Evolutionary conservation across 2,888 invertebrate genomes (phyloP).

Genomic region (Macrosiphum euphorbiae): DNA sequence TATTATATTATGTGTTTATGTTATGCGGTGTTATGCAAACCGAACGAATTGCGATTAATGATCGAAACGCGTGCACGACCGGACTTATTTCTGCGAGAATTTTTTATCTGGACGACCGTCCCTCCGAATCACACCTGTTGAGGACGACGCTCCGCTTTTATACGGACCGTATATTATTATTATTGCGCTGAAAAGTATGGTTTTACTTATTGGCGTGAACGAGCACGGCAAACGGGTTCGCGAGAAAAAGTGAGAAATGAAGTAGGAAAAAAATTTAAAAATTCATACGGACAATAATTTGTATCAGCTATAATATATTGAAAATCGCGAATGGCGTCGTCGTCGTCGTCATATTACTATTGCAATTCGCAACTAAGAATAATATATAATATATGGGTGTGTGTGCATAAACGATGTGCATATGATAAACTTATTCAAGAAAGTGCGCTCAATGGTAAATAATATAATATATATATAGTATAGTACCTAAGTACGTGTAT

Average conservation of each 20-base stretch:
- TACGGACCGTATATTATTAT: not conserved
- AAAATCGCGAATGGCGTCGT: not conserved
- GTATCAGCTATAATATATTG: not conserved
- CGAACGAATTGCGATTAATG: slow-evolving; percentile 36
- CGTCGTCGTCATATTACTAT: not conserved
- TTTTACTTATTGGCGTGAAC: not conserved
- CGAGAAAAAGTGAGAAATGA: not conserved
- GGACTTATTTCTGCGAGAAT: not conserved
- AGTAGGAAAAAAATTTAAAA: not conserved
- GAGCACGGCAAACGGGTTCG: not conserved
- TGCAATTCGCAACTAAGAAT: no score
- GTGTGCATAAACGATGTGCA: not conserved
- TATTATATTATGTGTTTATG: no score
- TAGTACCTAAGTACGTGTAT: not conserved
- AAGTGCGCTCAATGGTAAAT: not conserved
- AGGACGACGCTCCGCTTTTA: not conserved
- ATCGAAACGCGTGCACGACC: not conserved
- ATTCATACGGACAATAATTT: not conserved
- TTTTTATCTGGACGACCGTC: not conserved
- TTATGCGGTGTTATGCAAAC: slow-evolving; percentile 13
- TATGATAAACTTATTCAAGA: not conserved
- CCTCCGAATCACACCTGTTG: not conserved
- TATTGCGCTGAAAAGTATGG: not conserved
- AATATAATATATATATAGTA: not conserved
- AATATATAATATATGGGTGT: not conserved